Evolutionary conservation across 2,113 vertebrate genomes (phyloP), one percentile per base, ranked within the genome.

Genomic region (Ramphastos sulfuratus): DNA sequence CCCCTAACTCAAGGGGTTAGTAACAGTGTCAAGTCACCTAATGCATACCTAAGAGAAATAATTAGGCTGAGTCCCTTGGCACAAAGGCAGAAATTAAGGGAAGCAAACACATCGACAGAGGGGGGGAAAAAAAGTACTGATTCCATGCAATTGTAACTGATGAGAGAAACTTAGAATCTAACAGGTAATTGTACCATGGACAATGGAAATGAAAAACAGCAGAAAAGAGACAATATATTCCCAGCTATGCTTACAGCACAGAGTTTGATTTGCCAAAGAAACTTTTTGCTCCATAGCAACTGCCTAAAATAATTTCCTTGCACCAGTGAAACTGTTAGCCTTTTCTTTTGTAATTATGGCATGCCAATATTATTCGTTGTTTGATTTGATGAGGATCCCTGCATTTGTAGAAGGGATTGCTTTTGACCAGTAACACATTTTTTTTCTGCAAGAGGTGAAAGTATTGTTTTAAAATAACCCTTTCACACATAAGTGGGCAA

Each of bases 401-500:
- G 0, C 8, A 60, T 70, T 82, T 72, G 66, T 23, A 84, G 61
- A 80, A 93, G 25, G n/a, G n/a, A 30, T 30, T 66, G 42, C 31
- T 93, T 93, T 82, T 83, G 67, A 78, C 33, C 46, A 64, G 46
- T 11, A 95, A 48, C 0, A 0, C 50, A 65, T 55, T 54, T 54
- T 18, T 58, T 39, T 55, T 50, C 44, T 46, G 33, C 27, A 64
- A 64, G 35, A 80, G 67, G 54, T 42, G 64, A 79, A 84, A 77
- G 23, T 33, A 80, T 12, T 79, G 63, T 79, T 85, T 88, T 83
- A 74, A 91, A 92, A 87, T 39, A 82, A 59, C 37, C 37, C 61
- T 91, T 93, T 93, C 84, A 83, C 69, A 92, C 58, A 16, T 35
- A 94, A 84, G 37, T 33, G 71, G 73, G 67, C 72, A 72, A 93